Evolutionary conservation across 2,797 vertebrate genomes (phyloP), one percentile per base, ranked within the genome.

Genomic region (Sandelia bainsii): DNA sequence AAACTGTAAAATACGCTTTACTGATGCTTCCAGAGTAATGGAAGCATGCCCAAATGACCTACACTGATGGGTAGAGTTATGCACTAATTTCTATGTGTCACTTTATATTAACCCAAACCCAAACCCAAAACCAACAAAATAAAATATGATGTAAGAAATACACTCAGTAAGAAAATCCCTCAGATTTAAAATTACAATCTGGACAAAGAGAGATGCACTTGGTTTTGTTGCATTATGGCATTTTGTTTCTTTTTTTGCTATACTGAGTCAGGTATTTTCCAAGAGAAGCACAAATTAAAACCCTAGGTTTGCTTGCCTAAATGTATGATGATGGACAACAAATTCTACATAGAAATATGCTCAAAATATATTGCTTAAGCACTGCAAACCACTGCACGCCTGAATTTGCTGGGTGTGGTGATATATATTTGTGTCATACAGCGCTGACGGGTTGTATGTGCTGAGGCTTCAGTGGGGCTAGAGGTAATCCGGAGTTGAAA

Each of bases 401-500:
- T 5, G 0, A 53, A 34, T 45, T 42, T 0, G 4, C 23, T 40
- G 67, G 79, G 68, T 77, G 80, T 75, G 68, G 59, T 62, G 25
- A 63, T 53, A 20, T 34, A 65, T 48, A 67, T 77, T 77, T 3
- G 4, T 72, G 39, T 69, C 42, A 70, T 64, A 62, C 64, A 51
- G 16, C 44, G 58, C 69, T 72, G 49, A 77, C 45, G 34, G 63
- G 14, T 51, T 80, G 37, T 51, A 45, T 69, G 75, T 42, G 48
- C 22, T 0, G 40, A 61, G 44, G 62, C 61, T 79, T 83, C 58
- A 75, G 60, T 6, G 25, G 68, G 59, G 59, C 48, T 53, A 72
- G 64, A 80, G 85, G 80, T 91, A 83, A 83, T 45, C 76, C 22
- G 19, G 61, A 87, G 82, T 87, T 89, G 79, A 89, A 84, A 65